A percentile compares a stretch with the other conserved stretches of the same genome.
These are phyloP conservation scores for Ptychadena robeensis DNA, from an alignment of 2,797 vertebrate species.

Conservation along the genomic window DNA sequence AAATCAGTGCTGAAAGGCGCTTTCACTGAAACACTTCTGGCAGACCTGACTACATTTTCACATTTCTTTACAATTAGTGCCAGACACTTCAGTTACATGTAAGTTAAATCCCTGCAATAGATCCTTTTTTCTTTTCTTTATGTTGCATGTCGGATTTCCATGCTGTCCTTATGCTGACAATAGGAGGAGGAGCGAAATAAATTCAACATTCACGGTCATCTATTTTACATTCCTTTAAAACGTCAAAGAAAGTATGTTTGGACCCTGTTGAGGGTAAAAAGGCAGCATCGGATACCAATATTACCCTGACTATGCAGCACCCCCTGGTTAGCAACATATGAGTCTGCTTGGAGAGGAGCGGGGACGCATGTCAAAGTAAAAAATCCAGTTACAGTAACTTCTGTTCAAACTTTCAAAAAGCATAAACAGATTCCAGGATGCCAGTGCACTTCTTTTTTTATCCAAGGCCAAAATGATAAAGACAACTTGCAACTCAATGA, in stretches of 20 bases:
- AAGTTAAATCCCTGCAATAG: neutral
- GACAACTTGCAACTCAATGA: neutral
- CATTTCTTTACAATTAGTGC: slow-evolving; percentile 4
- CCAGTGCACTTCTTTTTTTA: neutral
- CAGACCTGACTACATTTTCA: neutral
- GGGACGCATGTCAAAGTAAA: neutral
- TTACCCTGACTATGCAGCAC: slow-evolving; percentile 9
- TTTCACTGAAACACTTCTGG: neutral
- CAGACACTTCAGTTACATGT: neutral
- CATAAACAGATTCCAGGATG: neutral
- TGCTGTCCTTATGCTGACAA: neutral
- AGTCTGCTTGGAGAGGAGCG: neutral
- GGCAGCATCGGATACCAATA: slow-evolving; percentile 1
- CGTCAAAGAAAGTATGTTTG: neutral
- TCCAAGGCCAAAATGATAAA: neutral
- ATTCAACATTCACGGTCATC: slow-evolving; percentile 14
- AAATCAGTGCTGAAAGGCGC: neutral
- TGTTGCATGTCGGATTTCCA: neutral
- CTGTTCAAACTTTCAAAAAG: neutral
- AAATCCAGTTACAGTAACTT: neutral
- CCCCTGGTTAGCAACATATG: neutral
- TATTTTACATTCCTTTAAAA: neutral
- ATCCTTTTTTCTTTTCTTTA: neutral
- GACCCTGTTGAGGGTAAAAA: neutral
- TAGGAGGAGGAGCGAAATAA: neutral